Percentiles rank a stretch among this genome's conserved stretches.
Conservation (phyloP, 2,888 invertebrate genomes). For the Lithosia quadra region DNA sequence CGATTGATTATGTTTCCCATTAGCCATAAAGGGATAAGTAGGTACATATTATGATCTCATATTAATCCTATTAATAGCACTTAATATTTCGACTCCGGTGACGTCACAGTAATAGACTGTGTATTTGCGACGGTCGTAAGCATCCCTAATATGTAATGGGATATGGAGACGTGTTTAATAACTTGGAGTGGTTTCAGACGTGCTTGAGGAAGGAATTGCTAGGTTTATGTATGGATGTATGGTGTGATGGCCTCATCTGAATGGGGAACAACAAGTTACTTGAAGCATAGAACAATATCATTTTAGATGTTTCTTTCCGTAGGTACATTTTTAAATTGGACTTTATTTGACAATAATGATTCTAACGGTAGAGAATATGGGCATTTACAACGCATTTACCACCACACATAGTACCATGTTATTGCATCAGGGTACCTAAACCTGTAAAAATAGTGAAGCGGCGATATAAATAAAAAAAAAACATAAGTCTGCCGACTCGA, state of each 20-base stretch:
- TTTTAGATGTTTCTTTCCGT: too few species aligned
- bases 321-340: too few species aligned
- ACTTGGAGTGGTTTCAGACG: slow-evolving; percentile 33
- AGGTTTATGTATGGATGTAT: neutral
- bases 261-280: neutral
- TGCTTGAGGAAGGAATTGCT: slow-evolving; percentile 16
- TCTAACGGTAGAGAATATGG: too few species aligned
- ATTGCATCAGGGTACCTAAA: too few species aligned
- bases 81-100: slow-evolving; percentile 5
- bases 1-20: neutral
- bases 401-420: too few species aligned
- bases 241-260: neutral
- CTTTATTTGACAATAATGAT: too few species aligned
- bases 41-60: neutral
- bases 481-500: too few species aligned
- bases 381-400: too few species aligned
- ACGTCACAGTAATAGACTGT: slow-evolving; percentile 22
- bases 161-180: slow-evolving; percentile 26
- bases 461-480: too few species aligned
- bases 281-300: neutral
- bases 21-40: neutral
- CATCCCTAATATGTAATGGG: slow-evolving; percentile 36
- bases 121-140: slow-evolving; percentile 28
- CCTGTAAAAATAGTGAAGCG: too few species aligned
- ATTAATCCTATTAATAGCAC: slow-evolving; percentile 8